Base-by-base conservation (phyloP, 2,113 vertebrate genomes). In the Azemiops feae region DNA sequence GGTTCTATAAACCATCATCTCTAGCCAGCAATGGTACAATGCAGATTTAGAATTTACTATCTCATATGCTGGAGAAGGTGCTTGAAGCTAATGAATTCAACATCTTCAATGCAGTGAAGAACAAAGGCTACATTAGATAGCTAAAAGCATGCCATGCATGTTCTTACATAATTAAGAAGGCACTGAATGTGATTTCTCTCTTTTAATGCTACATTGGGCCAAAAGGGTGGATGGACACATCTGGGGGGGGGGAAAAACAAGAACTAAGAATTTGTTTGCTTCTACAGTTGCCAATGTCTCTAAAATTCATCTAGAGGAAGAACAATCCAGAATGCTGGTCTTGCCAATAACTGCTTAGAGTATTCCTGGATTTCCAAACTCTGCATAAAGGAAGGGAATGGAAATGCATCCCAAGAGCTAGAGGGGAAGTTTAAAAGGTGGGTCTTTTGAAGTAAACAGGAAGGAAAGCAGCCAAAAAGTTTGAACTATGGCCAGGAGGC, bases 391-490 rank as follows among this genome's bases (percentile, higher is more conserved):
- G 43, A 91, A 81, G 25, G 81, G 52, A 93, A 60, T 34, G 34
- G 85, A n/a, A 53, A 87, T 20, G 54, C 53, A 74, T 88, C 85
- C 92, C 60, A 87, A 85, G 30, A 88, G 85, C 60, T 39, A 30
- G 64, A 91, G 34, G 27, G 25, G 27, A 87, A 92, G 92, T 30
- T n/a, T 85, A 30, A 85, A 88, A 88, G 89, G 92, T 85, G 52
- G 93, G 85, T 10, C 85, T 88, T 55, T 81, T 43, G 89, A 86
- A 94, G 86, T 74, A 91, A 39, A 22, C 39, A 45, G 45, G 87
- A 39, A 53, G 47, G 85, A 64, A 88, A 85, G 85, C 94, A 88
- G 94, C 85, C 91, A 92, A 58, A 4, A 30, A 74, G 85, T 57
- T 18, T 90, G 27, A 86, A 52, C 34, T 20, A 23, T n/a, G 57